phyloP scores from a whole-genome alignment of 2,113 vertebrate species.

The Misgurnus mizolepis region DNA sequence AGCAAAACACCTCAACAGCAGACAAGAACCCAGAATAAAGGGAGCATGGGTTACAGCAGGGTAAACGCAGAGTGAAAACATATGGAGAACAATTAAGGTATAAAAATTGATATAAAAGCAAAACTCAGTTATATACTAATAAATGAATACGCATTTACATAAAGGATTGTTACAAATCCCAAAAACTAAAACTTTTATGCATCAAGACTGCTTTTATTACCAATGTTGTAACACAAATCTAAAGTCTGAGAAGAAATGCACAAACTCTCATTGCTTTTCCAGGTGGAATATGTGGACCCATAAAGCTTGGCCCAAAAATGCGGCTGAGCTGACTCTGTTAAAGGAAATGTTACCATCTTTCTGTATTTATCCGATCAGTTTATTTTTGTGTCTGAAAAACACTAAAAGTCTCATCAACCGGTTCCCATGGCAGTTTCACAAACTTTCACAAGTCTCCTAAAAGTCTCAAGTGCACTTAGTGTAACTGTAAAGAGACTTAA shows the following conservation, averaged over 20 bases:
- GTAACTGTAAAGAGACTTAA: constrained; percentile 38
- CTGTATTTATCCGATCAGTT: constrained; percentile 1
- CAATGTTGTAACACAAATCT: constrained; percentile 22
- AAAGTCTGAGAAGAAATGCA: background rate
- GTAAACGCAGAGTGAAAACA: constrained; percentile 6
- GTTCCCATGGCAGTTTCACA: constrained; percentile 25
- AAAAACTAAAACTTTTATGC: background rate
- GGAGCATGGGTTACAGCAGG: constrained; percentile 26
- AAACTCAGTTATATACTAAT: background rate
- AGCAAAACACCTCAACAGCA: constrained; percentile 15
- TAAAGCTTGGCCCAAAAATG: constrained; percentile 24
- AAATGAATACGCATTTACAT: no score
- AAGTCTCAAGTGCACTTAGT: constrained; percentile 47
- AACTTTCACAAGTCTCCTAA: constrained; percentile 34
- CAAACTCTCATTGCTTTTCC: background rate
- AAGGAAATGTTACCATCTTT: constrained; percentile 15
- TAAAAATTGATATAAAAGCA: constrained; percentile 18
- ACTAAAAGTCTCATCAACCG: constrained; percentile 25
- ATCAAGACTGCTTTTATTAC: constrained; percentile 9
- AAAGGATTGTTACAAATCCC: no score
- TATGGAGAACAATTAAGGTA: background rate
- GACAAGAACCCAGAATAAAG: constrained; percentile 15
- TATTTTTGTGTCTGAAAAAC: constrained; percentile 3
- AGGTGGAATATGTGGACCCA: background rate
- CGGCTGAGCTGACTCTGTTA: background rate